Evolutionary conservation across 2,113 vertebrate species (phyloP), one percentile per base, ranked within the genome.

Genomic region (Coryphaenoides rupestris): DNA sequence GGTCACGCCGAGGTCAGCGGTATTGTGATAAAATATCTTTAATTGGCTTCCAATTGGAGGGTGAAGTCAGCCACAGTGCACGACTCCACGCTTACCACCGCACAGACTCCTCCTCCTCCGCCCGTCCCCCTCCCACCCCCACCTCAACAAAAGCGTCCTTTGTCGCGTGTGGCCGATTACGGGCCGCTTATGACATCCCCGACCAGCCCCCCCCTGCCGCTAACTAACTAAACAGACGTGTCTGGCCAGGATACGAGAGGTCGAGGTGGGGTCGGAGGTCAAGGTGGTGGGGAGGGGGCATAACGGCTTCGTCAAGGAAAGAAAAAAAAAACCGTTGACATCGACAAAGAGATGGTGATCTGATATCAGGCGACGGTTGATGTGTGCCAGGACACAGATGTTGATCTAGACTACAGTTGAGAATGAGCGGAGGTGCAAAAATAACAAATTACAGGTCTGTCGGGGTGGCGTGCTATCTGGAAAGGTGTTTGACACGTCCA

Each of bases 401-500:
- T 19, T 23, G 56, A 67, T 45, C 55, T 56, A 72, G 9, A 61
- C 21, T 71, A 46, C 19, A 53, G 33, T 52, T 81, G 79, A 84
- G 79, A 77, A n/a, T n/a, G n/a, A n/a, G n/a, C n/a, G n/a, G n/a
- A n/a, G n/a, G n/a, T n/a, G n/a, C n/a, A n/a, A n/a, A n/a, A n/a
- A n/a, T n/a, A n/a, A n/a, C n/a, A 80, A 76, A 86, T n/a, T n/a
- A 84, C 82, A 78, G 84, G 82, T 84, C 75, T 65, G 81, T 64
- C 74, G 66, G 84, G 78, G 65, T 66, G 74, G 82, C 47, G 65
- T 80, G 84, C 81, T 75, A 76, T 86, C 77, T 70, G 64, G 74
- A 61, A n/a, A n/a, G n/a, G n/a, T n/a, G n/a, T 60, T 75, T 77
- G 81, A 86, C 80, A 66, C 73, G 54, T 10, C n/a, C 56, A 79